Evolutionary conservation across 2,113 vertebrate genomes (phyloP).

Genomic region (Thryonomys swinderianus): DNA sequence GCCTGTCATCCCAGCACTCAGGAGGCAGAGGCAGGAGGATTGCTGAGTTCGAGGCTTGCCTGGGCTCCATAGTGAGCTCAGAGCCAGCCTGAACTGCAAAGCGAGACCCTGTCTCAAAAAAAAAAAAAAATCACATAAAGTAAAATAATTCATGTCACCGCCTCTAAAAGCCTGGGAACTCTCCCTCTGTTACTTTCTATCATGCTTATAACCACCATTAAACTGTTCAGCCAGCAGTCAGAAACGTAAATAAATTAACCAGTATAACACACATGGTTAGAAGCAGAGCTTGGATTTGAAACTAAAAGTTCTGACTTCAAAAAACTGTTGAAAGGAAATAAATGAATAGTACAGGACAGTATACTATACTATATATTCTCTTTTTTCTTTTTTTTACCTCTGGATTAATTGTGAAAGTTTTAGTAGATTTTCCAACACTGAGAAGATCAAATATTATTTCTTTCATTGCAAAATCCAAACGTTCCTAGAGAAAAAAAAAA

Average conservation of each 20-base stretch:
- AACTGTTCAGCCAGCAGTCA: not conserved
- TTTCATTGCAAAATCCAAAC: conserved; percentile 99
- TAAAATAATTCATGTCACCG: not conserved
- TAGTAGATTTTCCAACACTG: conserved; percentile 98
- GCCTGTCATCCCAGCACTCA: too few relatives aligned
- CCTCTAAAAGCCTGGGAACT: not conserved
- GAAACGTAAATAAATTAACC: not conserved
- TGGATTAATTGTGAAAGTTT: conserved; percentile 99
- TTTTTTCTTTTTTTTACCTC: conserved; percentile 89
- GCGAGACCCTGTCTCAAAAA: too few relatives aligned
- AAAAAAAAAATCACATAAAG: not conserved
- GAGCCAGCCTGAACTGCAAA: too few relatives aligned
- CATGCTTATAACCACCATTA: not conserved
- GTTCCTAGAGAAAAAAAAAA: conserved; percentile 89
- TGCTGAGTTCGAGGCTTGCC: too few relatives aligned
- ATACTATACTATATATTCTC: not conserved
- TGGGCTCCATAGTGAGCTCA: too few relatives aligned
- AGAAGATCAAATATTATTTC: conserved; percentile 99
- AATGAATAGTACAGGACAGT: not conserved
- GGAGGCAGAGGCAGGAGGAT: too few relatives aligned
- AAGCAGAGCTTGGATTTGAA: not conserved
- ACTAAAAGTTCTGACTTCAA: not conserved
- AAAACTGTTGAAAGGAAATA: not conserved
- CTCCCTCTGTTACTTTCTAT: not conserved
- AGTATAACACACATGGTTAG: not conserved